Conservation (phyloP, 2,888 invertebrate genomes). For the Carpatolechia fugitivella region DNA sequence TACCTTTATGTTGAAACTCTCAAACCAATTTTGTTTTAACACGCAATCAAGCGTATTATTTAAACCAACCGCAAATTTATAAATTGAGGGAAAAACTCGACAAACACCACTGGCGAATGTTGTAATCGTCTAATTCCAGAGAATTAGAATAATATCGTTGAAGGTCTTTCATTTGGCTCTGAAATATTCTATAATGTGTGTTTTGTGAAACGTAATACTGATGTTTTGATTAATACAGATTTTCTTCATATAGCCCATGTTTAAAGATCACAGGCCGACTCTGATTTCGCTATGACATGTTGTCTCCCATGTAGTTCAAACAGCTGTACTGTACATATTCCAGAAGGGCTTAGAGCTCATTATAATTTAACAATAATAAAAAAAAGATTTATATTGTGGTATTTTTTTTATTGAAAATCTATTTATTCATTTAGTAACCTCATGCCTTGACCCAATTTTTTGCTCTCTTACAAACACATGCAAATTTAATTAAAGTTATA, state of each 20-base stretch:
- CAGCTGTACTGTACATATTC: not conserved
- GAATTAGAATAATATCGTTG: constrained; percentile 53
- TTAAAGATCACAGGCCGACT: constrained; percentile 9
- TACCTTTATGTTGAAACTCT: constrained; percentile 5
- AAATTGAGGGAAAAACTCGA: constrained; percentile 55
- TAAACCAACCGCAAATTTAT: constrained; percentile 48
- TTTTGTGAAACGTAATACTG: constrained; percentile 39
- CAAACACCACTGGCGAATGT: constrained; percentile 57
- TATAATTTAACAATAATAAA: not conserved
- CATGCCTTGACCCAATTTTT: constrained; percentile 1
- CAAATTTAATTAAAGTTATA: constrained; percentile 16
- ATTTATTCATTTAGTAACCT: not conserved
- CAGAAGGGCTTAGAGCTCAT: not conserved
- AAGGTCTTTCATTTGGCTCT: constrained; percentile 28
- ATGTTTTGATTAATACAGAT: constrained; percentile 34
- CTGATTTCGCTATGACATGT: constrained; percentile 5
- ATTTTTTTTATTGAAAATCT: not conserved
- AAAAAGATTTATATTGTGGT: no score
- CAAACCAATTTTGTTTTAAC: constrained; percentile 40
- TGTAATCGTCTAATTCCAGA: constrained; percentile 69
- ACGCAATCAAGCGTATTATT: constrained; percentile 49
- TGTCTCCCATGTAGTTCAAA: not conserved
- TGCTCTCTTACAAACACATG: not conserved
- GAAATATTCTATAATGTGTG: constrained; percentile 34
- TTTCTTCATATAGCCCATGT: constrained; percentile 24